Percentiles rank a stretch among this genome's conserved stretches.
Evolutionary conservation across 2,797 vertebrate species (phyloP).

Genomic region (Notolepis coatsorum): DNA sequence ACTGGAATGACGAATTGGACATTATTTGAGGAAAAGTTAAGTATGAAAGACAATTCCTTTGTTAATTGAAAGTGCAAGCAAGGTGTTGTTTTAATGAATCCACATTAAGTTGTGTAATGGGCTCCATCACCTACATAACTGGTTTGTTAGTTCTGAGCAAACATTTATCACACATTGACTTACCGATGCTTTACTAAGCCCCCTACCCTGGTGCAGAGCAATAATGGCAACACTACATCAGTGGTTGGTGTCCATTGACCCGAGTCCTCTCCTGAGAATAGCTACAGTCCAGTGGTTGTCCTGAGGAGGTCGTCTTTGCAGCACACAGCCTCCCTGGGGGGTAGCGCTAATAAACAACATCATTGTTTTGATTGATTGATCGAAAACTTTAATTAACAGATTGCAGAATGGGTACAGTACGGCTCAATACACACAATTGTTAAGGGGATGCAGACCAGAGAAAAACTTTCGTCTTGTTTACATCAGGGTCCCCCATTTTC

Average conservation of each 20-base stretch:
- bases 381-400: too few relatives aligned
- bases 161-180: constrained; percentile 40
- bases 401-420: too few relatives aligned
- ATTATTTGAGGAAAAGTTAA: constrained; percentile 12
- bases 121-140: constrained; percentile 32
- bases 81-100: constrained; percentile 36
- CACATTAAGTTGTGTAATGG: constrained; percentile 26
- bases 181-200: constrained; percentile 28
- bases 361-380: too few relatives aligned
- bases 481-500: too few relatives aligned
- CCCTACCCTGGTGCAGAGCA: constrained; percentile 27
- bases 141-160: constrained; percentile 35
- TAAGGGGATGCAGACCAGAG: too few relatives aligned
- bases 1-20: constrained; percentile 6
- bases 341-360: constrained; percentile 15
- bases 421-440: too few relatives aligned
- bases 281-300: neutral
- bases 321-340: constrained; percentile 3
- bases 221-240: constrained; percentile 14
- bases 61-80: constrained; percentile 6
- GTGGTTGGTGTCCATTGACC: constrained; percentile 17
- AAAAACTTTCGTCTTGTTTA: too few relatives aligned
- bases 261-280: constrained; percentile 10
- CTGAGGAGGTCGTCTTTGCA: neutral
- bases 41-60: constrained; percentile 2